Conservation (phyloP, 2,888 invertebrate genomes). For the Baccha elongata region DNA sequence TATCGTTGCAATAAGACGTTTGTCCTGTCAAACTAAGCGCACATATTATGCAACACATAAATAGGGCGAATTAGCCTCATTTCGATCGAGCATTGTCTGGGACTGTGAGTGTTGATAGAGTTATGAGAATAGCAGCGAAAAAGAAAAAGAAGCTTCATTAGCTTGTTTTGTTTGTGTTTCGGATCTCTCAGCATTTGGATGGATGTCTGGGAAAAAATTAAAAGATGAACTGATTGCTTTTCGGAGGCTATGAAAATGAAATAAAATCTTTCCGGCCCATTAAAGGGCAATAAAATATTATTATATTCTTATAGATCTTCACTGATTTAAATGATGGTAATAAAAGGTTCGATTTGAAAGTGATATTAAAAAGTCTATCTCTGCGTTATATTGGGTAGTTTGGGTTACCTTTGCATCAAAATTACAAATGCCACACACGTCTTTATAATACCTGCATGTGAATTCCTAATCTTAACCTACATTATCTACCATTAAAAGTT, state of each 20-base stretch:
- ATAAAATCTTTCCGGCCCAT: conserved; percentile 34
- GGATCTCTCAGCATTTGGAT: conserved; percentile 1
- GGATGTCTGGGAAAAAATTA: conserved; percentile 27
- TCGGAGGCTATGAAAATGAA: conserved; percentile 18
- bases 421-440: too few species aligned
- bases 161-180: not conserved
- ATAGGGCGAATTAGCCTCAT: conserved; percentile 41
- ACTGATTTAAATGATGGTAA: not conserved
- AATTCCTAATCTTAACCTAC: too few species aligned
- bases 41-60: conserved; percentile 46
- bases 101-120: not conserved
- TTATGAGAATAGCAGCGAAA: conserved; percentile 20
- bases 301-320: not conserved
- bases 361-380: not conserved
- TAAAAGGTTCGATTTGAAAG: not conserved
- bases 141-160: conserved; percentile 26
- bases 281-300: conserved; percentile 37
- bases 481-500: too few species aligned
- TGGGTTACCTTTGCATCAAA: too few species aligned
- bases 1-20: conserved; percentile 52
- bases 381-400: too few species aligned
- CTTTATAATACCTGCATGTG: too few species aligned
- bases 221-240: conserved; percentile 24
- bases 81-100: not conserved
- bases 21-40: conserved; percentile 48